These are phyloP conservation scores for Megaleporinus macrocephalus DNA, from an alignment of 2,113 vertebrate species.

Conservation along the genomic window DNA sequence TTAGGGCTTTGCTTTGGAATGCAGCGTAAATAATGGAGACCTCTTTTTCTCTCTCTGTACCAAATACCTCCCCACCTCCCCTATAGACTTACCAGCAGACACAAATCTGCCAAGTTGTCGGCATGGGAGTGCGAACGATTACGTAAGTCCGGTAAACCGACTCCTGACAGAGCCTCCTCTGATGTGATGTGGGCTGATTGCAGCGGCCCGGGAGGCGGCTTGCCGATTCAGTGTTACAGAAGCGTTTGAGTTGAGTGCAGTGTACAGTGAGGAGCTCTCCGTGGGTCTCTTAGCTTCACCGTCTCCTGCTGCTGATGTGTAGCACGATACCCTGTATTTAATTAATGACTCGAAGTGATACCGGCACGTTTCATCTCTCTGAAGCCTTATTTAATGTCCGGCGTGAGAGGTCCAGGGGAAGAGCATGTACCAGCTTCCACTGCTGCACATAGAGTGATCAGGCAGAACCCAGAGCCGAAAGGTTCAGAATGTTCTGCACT, in stretches of 20 bases:
- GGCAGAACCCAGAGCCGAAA: not conserved
- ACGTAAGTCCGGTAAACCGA: constrained; percentile 42
- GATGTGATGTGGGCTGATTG: constrained; percentile 30
- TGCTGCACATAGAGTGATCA: constrained; percentile 1
- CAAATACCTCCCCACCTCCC: not conserved
- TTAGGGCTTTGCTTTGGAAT: not conserved
- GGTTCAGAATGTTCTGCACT: constrained; percentile 21
- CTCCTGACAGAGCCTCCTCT: constrained; percentile 29
- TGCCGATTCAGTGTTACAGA: constrained; percentile 35
- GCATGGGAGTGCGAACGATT: constrained; percentile 34
- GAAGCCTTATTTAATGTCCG: constrained; percentile 26
- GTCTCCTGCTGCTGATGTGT: constrained; percentile 36
- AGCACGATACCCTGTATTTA: constrained; percentile 38
- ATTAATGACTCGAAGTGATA: constrained; percentile 32
- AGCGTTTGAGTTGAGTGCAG: constrained; percentile 23
- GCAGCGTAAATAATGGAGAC: not conserved
- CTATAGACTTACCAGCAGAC: constrained; percentile 8
- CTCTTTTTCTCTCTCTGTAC: not conserved
- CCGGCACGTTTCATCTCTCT: constrained; percentile 24
- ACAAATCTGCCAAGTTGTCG: not conserved
- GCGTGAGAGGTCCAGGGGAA: constrained; percentile 21
- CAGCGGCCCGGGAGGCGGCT: constrained; percentile 11
- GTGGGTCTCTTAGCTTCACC: constrained; percentile 32
- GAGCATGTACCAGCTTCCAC: constrained; percentile 6
- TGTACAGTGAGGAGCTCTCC: constrained; percentile 34